phyloP scores from a whole-genome alignment of 2,888 invertebrate genomes.

The Thera obeliscata region DNA sequence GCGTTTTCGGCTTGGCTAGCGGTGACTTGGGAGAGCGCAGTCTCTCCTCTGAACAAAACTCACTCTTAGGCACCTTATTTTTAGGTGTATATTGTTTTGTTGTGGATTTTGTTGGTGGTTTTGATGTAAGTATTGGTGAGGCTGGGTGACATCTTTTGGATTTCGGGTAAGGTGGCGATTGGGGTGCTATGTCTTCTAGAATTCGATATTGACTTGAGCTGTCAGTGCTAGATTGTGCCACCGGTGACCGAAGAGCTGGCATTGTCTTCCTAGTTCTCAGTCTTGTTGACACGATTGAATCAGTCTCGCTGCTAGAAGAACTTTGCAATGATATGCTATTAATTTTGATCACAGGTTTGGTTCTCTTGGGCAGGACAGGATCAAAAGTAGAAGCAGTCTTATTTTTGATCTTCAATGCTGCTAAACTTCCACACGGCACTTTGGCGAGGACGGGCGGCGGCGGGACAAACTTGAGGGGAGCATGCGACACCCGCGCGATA shows the following conservation, averaged over 20 bases:
- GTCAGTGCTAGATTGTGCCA: slow-evolving; percentile 13
- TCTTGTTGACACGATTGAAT: slow-evolving; percentile 15
- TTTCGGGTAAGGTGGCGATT: slow-evolving; percentile 18
- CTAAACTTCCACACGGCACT: slow-evolving; percentile 44
- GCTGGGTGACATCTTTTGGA: slow-evolving; percentile 39
- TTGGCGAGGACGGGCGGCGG: slow-evolving; percentile 57
- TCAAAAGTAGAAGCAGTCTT: slow-evolving; percentile 51
- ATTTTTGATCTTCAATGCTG: slow-evolving; percentile 41
- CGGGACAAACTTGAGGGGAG: slow-evolving; percentile 60
- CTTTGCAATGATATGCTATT: slow-evolving; percentile 34
- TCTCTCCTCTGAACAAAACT: slow-evolving; percentile 68
- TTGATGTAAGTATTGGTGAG: slow-evolving; percentile 27
- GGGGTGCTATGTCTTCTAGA: neutral
- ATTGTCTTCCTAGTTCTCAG: slow-evolving; percentile 5
- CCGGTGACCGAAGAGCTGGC: neutral
- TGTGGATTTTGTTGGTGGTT: slow-evolving; percentile 29
- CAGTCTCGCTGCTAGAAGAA: slow-evolving; percentile 50
- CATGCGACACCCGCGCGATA: slow-evolving; percentile 61
- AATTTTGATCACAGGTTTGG: slow-evolving; percentile 37
- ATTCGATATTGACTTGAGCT: slow-evolving; percentile 3
- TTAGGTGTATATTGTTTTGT: slow-evolving; percentile 50
- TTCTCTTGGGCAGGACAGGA: slow-evolving; percentile 44
- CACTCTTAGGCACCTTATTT: slow-evolving; percentile 64
- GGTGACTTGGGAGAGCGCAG: slow-evolving; percentile 64
- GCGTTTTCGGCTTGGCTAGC: slow-evolving; percentile 50